Base-by-base conservation (phyloP, 2,888 invertebrate genomes). In the Leptopilina drosophilae region DNA sequence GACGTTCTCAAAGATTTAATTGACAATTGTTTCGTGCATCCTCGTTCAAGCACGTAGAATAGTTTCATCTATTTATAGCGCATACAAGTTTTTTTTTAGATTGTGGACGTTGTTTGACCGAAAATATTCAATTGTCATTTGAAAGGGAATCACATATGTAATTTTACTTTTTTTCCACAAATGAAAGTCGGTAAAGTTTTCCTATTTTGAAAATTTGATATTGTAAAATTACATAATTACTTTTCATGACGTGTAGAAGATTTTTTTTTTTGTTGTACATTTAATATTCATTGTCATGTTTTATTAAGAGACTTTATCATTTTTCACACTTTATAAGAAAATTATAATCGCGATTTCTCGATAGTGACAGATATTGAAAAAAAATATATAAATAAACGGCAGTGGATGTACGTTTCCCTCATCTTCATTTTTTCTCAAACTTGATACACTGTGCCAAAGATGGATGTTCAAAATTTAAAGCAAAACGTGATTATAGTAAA, bases 401-500 rank as follows among this genome's bases (percentile, higher is more conserved):
- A 33, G 53, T 56, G 56, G 33, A 53, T 73, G 46, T 67, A 14
- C 67, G 59, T 75, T 56, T 62, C 59, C 59, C 15, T 49, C 33
- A 33, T 42, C 65, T 69, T 79, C 49, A 75, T 79, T 73, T 40
- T 66, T 64, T 77, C 69, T 77, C 62, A 49, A 49, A 49, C 79
- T 76, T 73, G 87, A 86, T 86, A 89, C 84, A 82, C 84, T 82
- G 84, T 84, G 84, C 84, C 84, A 84, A 84, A 84, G 84, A 84
- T 84, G 82, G 84, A 84, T 84, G 84, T 84, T 84, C 84, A 84
- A 84, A 84, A 84, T 84, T 84, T 80, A 78, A 79, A 82, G 82
- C 84, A 75, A 42, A 49, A 81, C 80, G 81, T 84, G 78, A 81
- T 84, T 81, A 79, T 79, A 81, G 79, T n/a, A 79, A 73, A 77